These are phyloP conservation scores for Jacana jacana DNA, from an alignment of 2,113 vertebrate genomes.

Conservation along the genomic window DNA sequence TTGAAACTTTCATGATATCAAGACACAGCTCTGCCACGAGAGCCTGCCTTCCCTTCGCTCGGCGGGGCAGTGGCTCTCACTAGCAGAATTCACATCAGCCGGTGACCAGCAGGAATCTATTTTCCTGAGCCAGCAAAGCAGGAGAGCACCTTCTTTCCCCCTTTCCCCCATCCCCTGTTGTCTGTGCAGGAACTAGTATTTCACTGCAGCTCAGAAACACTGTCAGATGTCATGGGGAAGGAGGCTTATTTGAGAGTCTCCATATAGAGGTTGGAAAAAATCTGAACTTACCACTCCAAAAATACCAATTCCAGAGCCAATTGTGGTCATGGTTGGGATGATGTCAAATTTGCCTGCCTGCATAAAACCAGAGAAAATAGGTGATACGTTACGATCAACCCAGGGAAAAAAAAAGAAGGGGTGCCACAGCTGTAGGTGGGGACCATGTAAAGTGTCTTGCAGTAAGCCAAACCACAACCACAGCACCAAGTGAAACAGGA, in stretches of 20 bases:
- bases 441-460: background rate
- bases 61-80: background rate
- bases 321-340: slow-evolving; percentile 94
- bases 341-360: slow-evolving; percentile 97
- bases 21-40: background rate
- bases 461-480: background rate
- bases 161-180: background rate
- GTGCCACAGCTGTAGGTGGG: background rate
- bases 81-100: background rate
- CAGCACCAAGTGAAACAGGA: background rate
- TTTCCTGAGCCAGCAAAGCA: background rate
- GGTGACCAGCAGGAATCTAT: background rate
- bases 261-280: background rate
- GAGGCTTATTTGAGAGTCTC: background rate
- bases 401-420: background rate
- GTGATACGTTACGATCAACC: background rate
- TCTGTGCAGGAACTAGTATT: background rate
- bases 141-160: background rate
- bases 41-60: background rate
- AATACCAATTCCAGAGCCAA: slow-evolving; percentile 96
- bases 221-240: background rate
- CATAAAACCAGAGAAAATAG: background rate
- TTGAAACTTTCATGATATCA: background rate
- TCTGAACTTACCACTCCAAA: slow-evolving; percentile 91
- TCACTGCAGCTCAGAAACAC: background rate